Percentiles rank a stretch among this genome's conserved stretches.
phyloP scores from a whole-genome alignment of 2,888 invertebrate genomes.

The Malachius bipustulatus region DNA sequence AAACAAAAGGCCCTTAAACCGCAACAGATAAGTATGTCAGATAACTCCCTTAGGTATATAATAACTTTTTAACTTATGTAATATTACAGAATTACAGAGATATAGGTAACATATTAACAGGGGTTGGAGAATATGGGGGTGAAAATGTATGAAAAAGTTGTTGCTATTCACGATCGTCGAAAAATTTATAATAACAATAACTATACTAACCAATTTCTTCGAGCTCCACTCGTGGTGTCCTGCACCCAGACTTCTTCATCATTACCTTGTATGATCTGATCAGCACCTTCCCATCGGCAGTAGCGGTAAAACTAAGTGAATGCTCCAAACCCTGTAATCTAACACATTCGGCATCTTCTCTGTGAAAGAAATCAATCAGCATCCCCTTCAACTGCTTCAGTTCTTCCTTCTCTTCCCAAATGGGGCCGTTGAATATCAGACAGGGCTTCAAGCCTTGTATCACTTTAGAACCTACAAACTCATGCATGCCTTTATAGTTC shows the following conservation, averaged over 20 bases:
- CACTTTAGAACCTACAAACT: conserved; percentile 60
- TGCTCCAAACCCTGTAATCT: conserved; percentile 90
- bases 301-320: conserved; percentile 78
- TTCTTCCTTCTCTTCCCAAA: conserved; percentile 74
- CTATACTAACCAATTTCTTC: conserved; percentile 74
- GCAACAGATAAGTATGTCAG: no score
- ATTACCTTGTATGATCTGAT: conserved; percentile 68
- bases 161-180: no score
- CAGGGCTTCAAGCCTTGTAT: conserved; percentile 74
- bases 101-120: no score
- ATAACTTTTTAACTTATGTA: no score
- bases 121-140: no score
- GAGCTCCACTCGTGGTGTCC: conserved; percentile 82
- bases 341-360: conserved; percentile 67
- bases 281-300: conserved; percentile 62
- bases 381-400: conserved; percentile 76
- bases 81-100: no score
- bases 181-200: no score
- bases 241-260: conserved; percentile 83
- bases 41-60: no score
- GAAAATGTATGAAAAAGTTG: no score
- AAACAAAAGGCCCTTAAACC: no score
- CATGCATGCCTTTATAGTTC: conserved; percentile 63
- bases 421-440: conserved; percentile 81
- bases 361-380: conserved; percentile 84